phyloP scores from a whole-genome alignment of 1,140 invertebrate genomes.

The Drosophila subpulchrella region DNA sequence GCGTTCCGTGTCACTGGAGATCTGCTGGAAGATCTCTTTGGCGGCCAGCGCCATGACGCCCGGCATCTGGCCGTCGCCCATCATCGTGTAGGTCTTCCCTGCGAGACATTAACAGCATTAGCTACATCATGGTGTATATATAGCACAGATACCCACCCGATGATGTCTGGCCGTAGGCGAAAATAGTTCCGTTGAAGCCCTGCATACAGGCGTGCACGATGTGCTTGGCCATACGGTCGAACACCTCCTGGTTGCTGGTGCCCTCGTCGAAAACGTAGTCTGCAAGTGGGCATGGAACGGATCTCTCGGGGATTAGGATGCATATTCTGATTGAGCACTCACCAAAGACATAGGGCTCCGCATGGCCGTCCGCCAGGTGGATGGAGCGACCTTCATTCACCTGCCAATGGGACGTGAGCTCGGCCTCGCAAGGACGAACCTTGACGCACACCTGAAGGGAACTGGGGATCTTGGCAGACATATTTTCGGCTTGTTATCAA shows the following conservation, averaged over 20 bases:
- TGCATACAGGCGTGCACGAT: conserved; percentile 90
- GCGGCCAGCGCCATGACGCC: conserved; percentile 91
- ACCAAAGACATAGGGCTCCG: conserved; percentile 85
- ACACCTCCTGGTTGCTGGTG: conserved; percentile 88
- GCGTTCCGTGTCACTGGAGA: conserved; percentile 87
- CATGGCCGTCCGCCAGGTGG: conserved; percentile 86
- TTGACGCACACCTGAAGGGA: conserved; percentile 89
- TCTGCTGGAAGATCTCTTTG: conserved; percentile 89
- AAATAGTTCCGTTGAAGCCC: conserved; percentile 95
- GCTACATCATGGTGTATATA: conserved; percentile 4
- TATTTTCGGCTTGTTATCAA: conserved; percentile 6
- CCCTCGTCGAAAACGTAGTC: conserved; percentile 90
- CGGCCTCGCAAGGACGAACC: conserved; percentile 88
- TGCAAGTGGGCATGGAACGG: conserved; percentile 64
- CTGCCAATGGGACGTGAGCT: conserved; percentile 87
- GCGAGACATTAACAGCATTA: not conserved
- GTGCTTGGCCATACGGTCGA: conserved; percentile 88
- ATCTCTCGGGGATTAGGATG: not conserved
- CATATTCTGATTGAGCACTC: conserved; percentile 22
- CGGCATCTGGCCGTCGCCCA: conserved; percentile 87
- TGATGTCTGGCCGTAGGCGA: conserved; percentile 96
- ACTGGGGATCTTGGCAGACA: conserved; percentile 59
- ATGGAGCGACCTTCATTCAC: conserved; percentile 86
- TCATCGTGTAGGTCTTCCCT: conserved; percentile 88
- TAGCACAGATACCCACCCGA: conserved; percentile 87